phyloP scores from a whole-genome alignment of 2,113 vertebrate genomes.

The Gnathonemus longibarbis region DNA sequence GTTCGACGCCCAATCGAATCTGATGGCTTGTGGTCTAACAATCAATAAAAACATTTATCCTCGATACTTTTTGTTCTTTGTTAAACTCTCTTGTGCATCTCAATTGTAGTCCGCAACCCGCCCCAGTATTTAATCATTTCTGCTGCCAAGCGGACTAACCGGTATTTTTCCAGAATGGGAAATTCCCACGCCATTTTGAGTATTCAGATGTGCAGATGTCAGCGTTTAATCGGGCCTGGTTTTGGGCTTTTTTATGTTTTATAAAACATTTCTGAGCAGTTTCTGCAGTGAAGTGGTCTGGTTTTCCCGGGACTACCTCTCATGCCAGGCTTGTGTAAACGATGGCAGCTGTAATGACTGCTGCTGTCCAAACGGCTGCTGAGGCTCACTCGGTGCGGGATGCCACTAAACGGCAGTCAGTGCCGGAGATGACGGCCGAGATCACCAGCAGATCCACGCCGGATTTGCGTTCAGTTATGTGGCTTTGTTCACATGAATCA shows the following conservation, averaged over 20 bases:
- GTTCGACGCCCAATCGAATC: not conserved
- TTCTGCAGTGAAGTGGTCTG: not conserved
- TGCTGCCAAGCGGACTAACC: not conserved
- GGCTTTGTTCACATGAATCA: not conserved
- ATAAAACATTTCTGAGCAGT: not conserved
- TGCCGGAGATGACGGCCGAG: not conserved
- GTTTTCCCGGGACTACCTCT: not conserved
- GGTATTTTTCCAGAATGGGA: not conserved
- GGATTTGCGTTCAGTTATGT: not conserved
- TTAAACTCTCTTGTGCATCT: not conserved
- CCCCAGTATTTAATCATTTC: not conserved
- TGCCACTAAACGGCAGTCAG: not conserved
- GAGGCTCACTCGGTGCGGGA: not conserved
- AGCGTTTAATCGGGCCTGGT: not conserved
- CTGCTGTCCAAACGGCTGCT: not conserved
- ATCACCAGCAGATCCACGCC: not conserved
- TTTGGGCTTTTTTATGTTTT: not conserved
- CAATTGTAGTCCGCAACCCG: not conserved
- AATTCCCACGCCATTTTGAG: not conserved
- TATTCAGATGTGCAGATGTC: not conserved
- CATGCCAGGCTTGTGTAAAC: not conserved
- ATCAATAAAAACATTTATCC: not conserved
- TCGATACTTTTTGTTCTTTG: not conserved
- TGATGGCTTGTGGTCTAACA: not conserved
- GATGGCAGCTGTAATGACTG: not conserved